Evolutionary conservation across 2,888 invertebrate genomes (phyloP).

Genomic region (Alcis repandata): DNA sequence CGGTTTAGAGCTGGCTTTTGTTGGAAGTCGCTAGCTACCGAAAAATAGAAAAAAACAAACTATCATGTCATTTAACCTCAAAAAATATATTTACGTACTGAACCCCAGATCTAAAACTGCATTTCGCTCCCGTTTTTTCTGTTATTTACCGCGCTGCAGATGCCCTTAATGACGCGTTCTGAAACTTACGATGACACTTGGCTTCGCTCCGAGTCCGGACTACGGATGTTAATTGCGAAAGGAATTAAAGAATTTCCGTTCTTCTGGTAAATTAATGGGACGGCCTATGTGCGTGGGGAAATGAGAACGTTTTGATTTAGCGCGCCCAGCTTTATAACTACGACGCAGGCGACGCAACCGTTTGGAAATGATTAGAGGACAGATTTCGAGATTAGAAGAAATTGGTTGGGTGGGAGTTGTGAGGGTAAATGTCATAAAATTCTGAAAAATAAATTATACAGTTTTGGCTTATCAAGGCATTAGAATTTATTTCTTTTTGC

Average conservation of each 20-base stretch:
- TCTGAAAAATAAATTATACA: background rate
- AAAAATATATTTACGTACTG: constrained; percentile 14
- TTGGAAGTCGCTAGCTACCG: no score
- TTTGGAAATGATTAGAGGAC: constrained; percentile 12
- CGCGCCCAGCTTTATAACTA: constrained; percentile 45
- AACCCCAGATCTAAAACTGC: constrained; percentile 46
- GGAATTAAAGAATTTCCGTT: constrained; percentile 84
- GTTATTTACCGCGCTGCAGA: constrained; percentile 85
- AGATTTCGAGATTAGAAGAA: constrained; percentile 19
- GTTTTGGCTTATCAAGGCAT: background rate
- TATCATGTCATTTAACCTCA: no score
- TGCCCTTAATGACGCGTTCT: constrained; percentile 85
- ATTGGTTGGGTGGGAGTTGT: background rate
- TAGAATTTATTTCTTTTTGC: no score
- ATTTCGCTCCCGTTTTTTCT: constrained; percentile 61
- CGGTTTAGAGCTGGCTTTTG: no score
- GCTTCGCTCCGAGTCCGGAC: constrained; percentile 61
- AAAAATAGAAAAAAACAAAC: no score
- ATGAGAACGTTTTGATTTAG: constrained; percentile 58
- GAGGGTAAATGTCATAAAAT: constrained; percentile 4
- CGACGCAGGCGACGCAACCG: constrained; percentile 41
- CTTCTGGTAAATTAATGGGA: constrained; percentile 73
- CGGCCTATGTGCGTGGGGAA: constrained; percentile 64
- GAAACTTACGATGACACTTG: constrained; percentile 87
- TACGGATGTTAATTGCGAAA: constrained; percentile 80